Conservation (phyloP, 2,888 invertebrate genomes). For the Fabriciana adippe region DNA sequence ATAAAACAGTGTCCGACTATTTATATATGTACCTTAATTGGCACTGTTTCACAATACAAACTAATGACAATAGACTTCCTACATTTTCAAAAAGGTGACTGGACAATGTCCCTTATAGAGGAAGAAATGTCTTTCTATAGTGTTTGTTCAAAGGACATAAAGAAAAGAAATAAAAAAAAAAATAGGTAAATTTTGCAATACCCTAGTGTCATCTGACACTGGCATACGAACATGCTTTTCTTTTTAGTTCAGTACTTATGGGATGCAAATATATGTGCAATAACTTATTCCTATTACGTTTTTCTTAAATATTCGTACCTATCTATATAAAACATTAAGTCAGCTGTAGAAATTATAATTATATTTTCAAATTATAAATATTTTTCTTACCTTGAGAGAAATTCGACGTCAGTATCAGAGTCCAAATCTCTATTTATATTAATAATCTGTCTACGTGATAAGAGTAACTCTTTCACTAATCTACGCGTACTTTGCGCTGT, state of each 20-base stretch:
- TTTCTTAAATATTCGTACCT: too few relatives aligned
- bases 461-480: conserved; percentile 58
- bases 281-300: too few relatives aligned
- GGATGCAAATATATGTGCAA: too few relatives aligned
- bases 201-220: too few relatives aligned
- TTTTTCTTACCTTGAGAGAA: conserved; percentile 54
- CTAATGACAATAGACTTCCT: not conserved
- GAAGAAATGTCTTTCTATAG: too few relatives aligned
- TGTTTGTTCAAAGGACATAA: too few relatives aligned
- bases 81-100: conserved; percentile 8
- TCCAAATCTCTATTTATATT: conserved; percentile 63
- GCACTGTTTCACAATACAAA: not conserved
- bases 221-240: too few relatives aligned
- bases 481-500: conserved; percentile 45
- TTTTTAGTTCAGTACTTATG: too few relatives aligned
- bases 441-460: conserved; percentile 63
- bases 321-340: too few relatives aligned
- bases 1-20: not conserved
- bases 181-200: too few relatives aligned
- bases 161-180: too few relatives aligned
- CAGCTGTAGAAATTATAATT: not conserved
- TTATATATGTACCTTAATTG: not conserved
- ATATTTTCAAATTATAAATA: conserved; percentile 11
- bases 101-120: not conserved
- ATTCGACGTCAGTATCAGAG: conserved; percentile 74